These are phyloP conservation scores for Eremobia ochroleuca DNA, from an alignment of 2,888 invertebrate species.

Conservation along the genomic window DNA sequence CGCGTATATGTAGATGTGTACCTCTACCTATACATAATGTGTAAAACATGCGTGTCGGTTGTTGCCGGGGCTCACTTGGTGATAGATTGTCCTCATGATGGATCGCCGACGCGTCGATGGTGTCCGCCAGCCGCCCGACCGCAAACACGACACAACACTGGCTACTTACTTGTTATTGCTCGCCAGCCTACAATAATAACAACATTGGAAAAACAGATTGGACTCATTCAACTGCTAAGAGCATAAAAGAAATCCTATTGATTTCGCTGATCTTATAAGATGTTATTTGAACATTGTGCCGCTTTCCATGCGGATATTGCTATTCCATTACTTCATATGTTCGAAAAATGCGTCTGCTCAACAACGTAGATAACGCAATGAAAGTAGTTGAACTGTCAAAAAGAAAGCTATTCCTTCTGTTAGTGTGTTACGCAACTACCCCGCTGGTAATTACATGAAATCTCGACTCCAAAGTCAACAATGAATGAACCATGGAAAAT, in stretches of 20 bases:
- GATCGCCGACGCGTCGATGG: slow-evolving; percentile 77
- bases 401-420: not conserved
- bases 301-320: slow-evolving; percentile 11
- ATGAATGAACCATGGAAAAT: slow-evolving; percentile 81
- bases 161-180: slow-evolving; percentile 70
- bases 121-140: slow-evolving; percentile 71
- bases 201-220: slow-evolving; percentile 61
- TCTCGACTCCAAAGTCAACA: slow-evolving; percentile 63
- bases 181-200: slow-evolving; percentile 53
- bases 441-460: slow-evolving; percentile 64
- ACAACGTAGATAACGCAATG: not conserved
- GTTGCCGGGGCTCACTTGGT: slow-evolving; percentile 68
- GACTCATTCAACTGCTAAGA: slow-evolving; percentile 35
- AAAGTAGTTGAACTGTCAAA: not conserved
- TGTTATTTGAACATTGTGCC: slow-evolving; percentile 9
- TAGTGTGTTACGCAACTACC: too few species aligned
- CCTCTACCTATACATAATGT: slow-evolving; percentile 43
- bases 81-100: slow-evolving; percentile 85
- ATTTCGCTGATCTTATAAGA: slow-evolving; percentile 21
- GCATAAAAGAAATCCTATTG: slow-evolving; percentile 31
- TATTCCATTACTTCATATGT: not conserved
- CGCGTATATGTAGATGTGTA: slow-evolving; percentile 43
- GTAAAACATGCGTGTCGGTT: slow-evolving; percentile 70
- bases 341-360: not conserved
- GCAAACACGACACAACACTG: slow-evolving; percentile 76